Evolutionary conservation across 2,113 vertebrate species (phyloP).

Genomic region (Copsychus sechellarum): DNA sequence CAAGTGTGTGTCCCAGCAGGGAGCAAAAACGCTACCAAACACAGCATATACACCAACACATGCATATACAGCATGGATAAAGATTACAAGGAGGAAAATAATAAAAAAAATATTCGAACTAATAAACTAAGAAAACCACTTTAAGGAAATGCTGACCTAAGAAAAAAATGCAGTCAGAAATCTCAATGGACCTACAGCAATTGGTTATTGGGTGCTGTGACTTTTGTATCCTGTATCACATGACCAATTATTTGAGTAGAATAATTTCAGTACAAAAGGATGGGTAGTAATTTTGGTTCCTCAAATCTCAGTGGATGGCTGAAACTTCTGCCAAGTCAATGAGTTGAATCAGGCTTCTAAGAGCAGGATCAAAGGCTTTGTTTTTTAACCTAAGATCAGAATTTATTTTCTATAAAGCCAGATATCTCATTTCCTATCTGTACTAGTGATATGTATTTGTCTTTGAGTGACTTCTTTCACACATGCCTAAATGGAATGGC

Average conservation of each 20-base stretch:
- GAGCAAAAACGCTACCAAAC: conserved; percentile 20
- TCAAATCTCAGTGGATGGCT: background rate
- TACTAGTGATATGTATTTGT: background rate
- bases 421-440: background rate
- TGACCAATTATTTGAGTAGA: background rate
- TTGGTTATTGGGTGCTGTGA: background rate
- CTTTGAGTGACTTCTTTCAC: background rate
- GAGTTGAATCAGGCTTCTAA: background rate
- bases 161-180: background rate
- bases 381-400: background rate
- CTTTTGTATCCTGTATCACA: background rate
- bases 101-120: background rate
- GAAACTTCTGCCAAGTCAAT: background rate
- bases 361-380: background rate
- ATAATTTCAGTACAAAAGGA: background rate
- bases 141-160: background rate
- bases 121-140: background rate
- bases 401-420: background rate
- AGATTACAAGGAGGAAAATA: background rate
- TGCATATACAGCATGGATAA: background rate
- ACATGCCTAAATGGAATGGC: background rate
- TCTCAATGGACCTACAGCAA: background rate
- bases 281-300: background rate
- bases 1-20: conserved; percentile 43
- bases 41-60: background rate